Evolutionary conservation across 2,113 vertebrate genomes (phyloP).

Genomic region (Butorides virescens): DNA sequence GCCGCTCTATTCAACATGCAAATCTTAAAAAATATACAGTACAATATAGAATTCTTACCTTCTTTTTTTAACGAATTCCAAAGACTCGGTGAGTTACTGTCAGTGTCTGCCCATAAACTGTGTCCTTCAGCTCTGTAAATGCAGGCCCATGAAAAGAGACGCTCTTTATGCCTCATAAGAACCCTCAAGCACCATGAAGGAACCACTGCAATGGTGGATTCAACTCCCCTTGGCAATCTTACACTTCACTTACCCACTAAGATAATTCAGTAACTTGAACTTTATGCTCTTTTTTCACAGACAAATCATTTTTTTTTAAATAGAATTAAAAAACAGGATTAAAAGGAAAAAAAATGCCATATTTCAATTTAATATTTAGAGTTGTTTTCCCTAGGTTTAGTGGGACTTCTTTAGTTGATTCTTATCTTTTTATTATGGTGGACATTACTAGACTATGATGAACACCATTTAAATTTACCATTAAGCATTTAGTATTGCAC

Average conservation of each 20-base stretch:
- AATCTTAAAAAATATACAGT: neutral
- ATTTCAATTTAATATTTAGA: neutral
- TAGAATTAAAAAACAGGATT: neutral
- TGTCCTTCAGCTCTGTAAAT: neutral
- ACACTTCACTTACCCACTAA: neutral
- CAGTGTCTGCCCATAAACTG: neutral
- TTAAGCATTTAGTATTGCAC: neutral
- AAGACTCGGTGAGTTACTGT: neutral
- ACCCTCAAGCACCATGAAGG: neutral
- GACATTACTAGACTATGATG: neutral
- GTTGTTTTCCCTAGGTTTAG: neutral
- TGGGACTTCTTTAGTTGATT: neutral
- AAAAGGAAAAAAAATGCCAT: neutral
- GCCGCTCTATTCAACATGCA: neutral
- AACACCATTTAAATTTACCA: neutral
- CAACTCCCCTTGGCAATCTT: neutral
- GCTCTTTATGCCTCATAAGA: neutral
- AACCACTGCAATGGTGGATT: neutral
- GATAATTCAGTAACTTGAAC: slow-evolving; percentile 15
- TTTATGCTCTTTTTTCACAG: neutral
- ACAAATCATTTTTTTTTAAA: neutral
- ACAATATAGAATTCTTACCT: neutral
- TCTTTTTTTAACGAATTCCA: neutral
- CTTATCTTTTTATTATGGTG: neutral
- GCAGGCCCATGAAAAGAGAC: neutral